These are phyloP conservation scores for Porites divaricata DNA, from an alignment of 92 coral and sea anemone genomes.

Conservation along the genomic window DNA sequence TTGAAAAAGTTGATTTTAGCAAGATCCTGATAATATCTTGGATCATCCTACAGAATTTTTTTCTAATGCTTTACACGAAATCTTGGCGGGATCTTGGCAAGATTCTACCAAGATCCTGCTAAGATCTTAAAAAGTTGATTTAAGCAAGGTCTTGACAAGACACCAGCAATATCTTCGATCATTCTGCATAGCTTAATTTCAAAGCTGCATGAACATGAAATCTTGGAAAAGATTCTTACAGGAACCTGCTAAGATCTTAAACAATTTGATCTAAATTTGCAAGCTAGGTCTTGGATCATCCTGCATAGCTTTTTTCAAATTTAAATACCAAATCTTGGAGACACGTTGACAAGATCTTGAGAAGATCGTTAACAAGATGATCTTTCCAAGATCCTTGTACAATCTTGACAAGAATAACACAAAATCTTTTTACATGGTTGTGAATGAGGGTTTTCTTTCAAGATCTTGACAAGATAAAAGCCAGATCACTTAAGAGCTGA, in stretches of 20 bases:
- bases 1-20: too few species aligned
- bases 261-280: too few species aligned
- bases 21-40: slow-evolving; percentile 12
- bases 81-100: slow-evolving; percentile 2
- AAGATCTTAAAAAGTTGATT: too few species aligned
- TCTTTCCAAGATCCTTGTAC: not conserved
- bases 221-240: too few species aligned
- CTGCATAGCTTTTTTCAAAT: slow-evolving; percentile 5
- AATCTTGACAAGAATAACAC: not conserved
- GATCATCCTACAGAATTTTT: not conserved
- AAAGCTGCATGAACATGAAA: too few species aligned
- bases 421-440: not conserved
- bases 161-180: not conserved
- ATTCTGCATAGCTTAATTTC: slow-evolving; percentile 9
- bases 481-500: not conserved
- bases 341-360: slow-evolving; percentile 18
- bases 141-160: slow-evolving; percentile 15
- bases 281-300: not conserved
- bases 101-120: slow-evolving; percentile 7
- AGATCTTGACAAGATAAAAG: slow-evolving; percentile 18
- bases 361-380: not conserved
- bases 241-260: too few species aligned
- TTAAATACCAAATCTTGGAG: not conserved
- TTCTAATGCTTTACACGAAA: not conserved
- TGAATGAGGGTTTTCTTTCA: not conserved